Evolutionary conservation across 2,888 invertebrate species (phyloP).

Genomic region (Apamea crenata): DNA sequence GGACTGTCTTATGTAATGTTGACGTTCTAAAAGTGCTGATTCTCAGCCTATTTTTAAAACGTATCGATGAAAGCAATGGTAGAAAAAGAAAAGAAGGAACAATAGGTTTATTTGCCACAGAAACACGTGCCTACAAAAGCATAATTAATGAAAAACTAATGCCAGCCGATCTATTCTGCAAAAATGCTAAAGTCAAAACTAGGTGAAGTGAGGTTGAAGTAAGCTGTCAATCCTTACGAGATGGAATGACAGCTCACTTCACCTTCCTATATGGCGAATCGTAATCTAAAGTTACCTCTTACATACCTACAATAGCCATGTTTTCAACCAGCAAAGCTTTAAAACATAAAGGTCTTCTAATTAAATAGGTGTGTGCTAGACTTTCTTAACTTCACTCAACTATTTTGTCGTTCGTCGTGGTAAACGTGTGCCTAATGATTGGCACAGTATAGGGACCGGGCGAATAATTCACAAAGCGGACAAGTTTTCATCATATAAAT

Average conservation of each 20-base stretch:
- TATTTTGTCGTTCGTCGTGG: background rate
- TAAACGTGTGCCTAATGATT: background rate
- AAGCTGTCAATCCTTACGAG: background rate
- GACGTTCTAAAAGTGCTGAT: no score
- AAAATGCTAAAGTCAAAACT: background rate
- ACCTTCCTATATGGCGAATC: background rate
- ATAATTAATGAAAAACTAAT: background rate
- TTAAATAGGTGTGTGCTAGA: background rate
- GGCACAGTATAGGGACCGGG: background rate
- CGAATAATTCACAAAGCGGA: background rate
- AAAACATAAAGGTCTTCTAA: background rate
- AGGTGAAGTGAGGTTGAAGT: background rate
- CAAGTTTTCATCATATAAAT: slow-evolving; percentile 40
- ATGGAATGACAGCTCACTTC: no score
- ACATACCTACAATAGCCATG: background rate
- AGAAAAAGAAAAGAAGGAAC: background rate
- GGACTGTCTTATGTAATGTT: no score
- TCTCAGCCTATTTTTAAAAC: background rate
- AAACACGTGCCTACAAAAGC: no score
- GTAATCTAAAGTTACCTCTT: background rate
- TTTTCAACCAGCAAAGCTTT: background rate
- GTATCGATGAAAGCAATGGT: background rate
- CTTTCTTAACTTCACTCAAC: background rate
- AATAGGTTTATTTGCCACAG: background rate
- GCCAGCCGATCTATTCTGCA: background rate